phyloP scores from a whole-genome alignment of 2,113 vertebrate species.

The Plestiodon gilberti region DNA sequence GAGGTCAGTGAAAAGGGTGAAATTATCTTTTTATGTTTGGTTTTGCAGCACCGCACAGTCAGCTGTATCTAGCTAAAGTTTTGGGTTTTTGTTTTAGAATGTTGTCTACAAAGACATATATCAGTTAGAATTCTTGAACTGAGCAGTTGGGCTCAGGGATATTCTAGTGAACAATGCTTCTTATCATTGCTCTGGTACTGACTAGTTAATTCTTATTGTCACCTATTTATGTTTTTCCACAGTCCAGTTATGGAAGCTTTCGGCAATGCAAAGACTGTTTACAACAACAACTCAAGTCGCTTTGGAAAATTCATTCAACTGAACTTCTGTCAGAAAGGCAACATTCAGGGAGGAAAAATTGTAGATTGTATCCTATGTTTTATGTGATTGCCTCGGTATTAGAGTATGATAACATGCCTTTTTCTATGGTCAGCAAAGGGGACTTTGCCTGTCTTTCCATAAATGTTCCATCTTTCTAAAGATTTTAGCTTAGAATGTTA shows the following conservation, averaged over 20 bases:
- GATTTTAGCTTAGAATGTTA: neutral
- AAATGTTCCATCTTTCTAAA: neutral
- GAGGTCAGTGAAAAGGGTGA: neutral
- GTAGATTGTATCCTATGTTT: slow-evolving; percentile 94
- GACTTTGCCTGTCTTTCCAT: neutral
- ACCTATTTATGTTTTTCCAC: slow-evolving; percentile 15
- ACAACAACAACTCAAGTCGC: slow-evolving; percentile 99
- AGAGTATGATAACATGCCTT: accelerated
- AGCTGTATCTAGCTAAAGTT: neutral
- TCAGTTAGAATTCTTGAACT: too few relatives aligned
- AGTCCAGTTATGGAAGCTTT: slow-evolving; percentile 99
- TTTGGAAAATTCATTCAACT: slow-evolving; percentile 98
- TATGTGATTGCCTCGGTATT: neutral
- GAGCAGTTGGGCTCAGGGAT: neutral
- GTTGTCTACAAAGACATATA: neutral
- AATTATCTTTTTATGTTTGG: neutral
- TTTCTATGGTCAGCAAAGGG: neutral
- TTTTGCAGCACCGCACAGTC: neutral
- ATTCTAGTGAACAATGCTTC: neutral
- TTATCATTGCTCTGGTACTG: neutral
- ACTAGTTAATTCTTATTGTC: neutral
- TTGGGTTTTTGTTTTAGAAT: neutral
- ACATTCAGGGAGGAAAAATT: slow-evolving; percentile 97
- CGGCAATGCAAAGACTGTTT: slow-evolving; percentile 95
- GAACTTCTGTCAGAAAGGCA: slow-evolving; percentile 93